These are phyloP conservation scores for Scaptomyza tumidula DNA, from an alignment of 2,888 invertebrate species.

Conservation along the genomic window DNA sequence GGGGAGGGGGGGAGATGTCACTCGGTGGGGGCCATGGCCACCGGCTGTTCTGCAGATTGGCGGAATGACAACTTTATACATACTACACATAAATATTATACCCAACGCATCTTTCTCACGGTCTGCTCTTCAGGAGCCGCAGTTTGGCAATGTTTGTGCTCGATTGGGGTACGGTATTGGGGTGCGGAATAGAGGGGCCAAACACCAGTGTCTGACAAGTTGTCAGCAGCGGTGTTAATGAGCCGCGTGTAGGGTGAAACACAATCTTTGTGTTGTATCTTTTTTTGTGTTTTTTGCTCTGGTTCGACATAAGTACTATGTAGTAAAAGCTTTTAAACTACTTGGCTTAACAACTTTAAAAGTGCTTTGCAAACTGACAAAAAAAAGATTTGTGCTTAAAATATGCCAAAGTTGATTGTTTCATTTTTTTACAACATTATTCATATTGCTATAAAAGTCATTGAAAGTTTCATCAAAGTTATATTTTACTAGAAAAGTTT, in stretches of 20 bases:
- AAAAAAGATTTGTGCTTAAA: not conserved
- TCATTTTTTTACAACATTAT: too few relatives aligned
- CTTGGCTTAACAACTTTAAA: slow-evolving; percentile 11
- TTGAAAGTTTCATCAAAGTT: too few relatives aligned
- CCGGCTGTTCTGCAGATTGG: slow-evolving; percentile 52
- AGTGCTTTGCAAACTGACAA: not conserved
- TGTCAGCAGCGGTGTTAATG: slow-evolving; percentile 67
- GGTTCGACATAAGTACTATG: not conserved
- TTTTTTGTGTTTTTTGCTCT: not conserved
- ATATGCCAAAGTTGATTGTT: too few relatives aligned
- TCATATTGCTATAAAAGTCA: not conserved
- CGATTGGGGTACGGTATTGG: not conserved
- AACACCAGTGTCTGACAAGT: slow-evolving; percentile 40
- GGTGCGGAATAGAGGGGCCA: not conserved
- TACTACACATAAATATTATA: slow-evolving; percentile 6
- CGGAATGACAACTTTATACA: slow-evolving; percentile 12
- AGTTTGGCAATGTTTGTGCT: slow-evolving; percentile 36
- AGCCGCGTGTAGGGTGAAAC: slow-evolving; percentile 34
- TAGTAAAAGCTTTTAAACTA: not conserved
- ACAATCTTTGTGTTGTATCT: slow-evolving; percentile 10
- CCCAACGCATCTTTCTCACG: slow-evolving; percentile 53
- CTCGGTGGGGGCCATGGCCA: slow-evolving; percentile 51
- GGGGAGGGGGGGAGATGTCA: slow-evolving; percentile 17
- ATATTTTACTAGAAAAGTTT: too few relatives aligned
- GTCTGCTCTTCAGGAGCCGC: slow-evolving; percentile 16